Evolutionary conservation across 2,888 invertebrate genomes (phyloP), one percentile per base, ranked within the genome.

Genomic region (Thymelicus lineola): DNA sequence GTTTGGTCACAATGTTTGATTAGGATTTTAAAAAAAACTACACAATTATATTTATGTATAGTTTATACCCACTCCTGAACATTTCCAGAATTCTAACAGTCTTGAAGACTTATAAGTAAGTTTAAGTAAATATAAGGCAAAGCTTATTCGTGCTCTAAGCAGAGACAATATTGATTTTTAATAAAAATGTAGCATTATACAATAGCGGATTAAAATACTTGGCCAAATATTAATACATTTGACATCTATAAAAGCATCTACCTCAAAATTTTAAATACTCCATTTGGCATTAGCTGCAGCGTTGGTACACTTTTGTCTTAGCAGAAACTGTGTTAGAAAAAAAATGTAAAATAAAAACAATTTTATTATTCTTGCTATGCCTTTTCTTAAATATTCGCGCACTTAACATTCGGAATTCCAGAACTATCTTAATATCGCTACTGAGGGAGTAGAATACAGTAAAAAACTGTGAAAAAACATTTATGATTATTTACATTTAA

Each of bases 181-280:
- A 17, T 64, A 50, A 68, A 48, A 57, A 66, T 42, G 6, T 71
- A 63, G 63, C 35, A 50, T 38, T 67, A 55, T 67, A 67, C 63
- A 50, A 66, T 55, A 57, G 57, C 48, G 61, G 28, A 62, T 3
- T 55, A 64, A 9, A 62, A 73, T 53, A 58, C 55, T 71, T 72
- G 71, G 73, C 72, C 73, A 75, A 75, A 75, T 63, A 66, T 50
- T 73, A 69, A 65, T 45, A 50, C 42, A 50, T 28, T 42, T 45
- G 59, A 70, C 20, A 28, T 59, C 57, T 12, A 42, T 20, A 20
- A 50, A 66, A 35, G 42, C 20, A 79, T 74, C 81, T 81, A 81
- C 81, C 81, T 81, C 81, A 80, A 80, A 81, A 80, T 76, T 78
- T 73, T 75, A n/a, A 63, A 69, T 36, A 10, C 20, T 60, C 60